phyloP scores from a whole-genome alignment of 2,888 invertebrate genomes.

The Epinotia demarniana region DNA sequence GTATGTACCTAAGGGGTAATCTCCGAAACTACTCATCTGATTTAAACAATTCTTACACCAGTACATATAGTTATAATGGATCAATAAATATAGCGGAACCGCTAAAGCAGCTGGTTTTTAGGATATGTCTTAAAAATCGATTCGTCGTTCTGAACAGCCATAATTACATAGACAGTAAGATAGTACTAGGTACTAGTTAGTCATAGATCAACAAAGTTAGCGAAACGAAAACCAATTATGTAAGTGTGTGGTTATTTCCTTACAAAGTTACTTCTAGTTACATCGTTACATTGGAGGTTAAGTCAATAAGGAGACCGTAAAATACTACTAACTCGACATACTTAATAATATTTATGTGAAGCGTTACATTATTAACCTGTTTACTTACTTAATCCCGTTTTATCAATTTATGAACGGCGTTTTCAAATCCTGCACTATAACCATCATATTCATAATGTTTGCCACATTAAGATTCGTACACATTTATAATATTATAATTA shows the following conservation, averaged over 20 bases:
- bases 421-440: background rate
- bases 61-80: no score
- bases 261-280: constrained; percentile 16
- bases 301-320: constrained; percentile 2
- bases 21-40: no score
- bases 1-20: no score
- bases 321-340: background rate
- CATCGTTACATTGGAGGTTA: constrained; percentile 17
- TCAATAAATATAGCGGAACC: no score
- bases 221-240: background rate
- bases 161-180: no score
- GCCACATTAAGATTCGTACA: background rate
- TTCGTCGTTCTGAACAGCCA: no score
- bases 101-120: no score
- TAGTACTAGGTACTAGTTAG: no score
- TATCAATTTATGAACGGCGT: background rate
- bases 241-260: background rate
- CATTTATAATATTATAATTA: background rate
- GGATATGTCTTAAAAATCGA: no score
- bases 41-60: no score
- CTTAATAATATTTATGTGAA: constrained; percentile 11
- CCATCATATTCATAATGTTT: background rate
- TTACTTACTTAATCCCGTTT: constrained; percentile 3
- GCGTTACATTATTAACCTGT: background rate
- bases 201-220: constrained; percentile 10